Evolutionary conservation across 2,113 vertebrate species (phyloP).

Genomic region (Dromas ardeola): DNA sequence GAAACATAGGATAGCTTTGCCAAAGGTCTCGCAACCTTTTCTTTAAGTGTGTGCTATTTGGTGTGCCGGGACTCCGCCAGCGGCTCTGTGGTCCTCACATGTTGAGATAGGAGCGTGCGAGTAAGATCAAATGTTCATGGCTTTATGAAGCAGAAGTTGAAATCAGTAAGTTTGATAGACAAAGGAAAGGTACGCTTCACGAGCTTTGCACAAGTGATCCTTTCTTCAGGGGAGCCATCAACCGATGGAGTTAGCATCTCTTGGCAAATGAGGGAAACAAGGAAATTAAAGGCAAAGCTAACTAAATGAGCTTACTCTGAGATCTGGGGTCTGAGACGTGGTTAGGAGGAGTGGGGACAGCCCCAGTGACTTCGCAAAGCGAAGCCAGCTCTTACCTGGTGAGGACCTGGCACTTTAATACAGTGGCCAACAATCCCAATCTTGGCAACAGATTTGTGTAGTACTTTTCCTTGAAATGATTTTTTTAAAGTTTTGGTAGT

Average conservation of each 20-base stretch:
- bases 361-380: neutral
- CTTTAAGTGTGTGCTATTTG: neutral
- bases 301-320: neutral
- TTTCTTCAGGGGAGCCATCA: neutral
- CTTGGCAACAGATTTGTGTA: neutral
- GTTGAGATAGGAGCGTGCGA: neutral
- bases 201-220: neutral
- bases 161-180: neutral
- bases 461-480: neutral
- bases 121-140: neutral
- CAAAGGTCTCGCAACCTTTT: neutral
- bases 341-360: neutral
- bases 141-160: neutral
- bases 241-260: neutral
- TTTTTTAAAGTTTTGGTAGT: neutral
- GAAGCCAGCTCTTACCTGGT: neutral
- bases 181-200: neutral
- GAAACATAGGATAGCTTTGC: neutral
- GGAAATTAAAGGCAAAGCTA: neutral
- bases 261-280: neutral
- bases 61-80: neutral
- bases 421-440: neutral
- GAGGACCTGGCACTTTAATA: neutral
- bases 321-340: neutral
- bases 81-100: neutral